Evolutionary conservation across 2,113 vertebrate species (phyloP).

Genomic region (Falco punctatus): DNA sequence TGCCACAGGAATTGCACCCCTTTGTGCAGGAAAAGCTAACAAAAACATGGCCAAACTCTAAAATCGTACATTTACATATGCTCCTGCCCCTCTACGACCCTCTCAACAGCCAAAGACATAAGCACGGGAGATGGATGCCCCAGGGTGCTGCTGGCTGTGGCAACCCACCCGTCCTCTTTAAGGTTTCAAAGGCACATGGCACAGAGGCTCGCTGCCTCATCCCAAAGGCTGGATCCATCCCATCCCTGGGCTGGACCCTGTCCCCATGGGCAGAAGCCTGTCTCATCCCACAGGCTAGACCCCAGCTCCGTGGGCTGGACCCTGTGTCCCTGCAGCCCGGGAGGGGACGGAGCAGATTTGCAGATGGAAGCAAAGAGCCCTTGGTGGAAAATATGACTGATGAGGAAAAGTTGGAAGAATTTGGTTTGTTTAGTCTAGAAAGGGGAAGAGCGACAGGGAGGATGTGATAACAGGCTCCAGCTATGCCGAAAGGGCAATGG

Average conservation of each 20-base stretch:
- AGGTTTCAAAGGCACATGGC: background rate
- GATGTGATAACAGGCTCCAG: background rate
- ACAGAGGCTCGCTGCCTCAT: fast-evolving
- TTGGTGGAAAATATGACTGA: background rate
- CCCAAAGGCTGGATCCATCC: background rate
- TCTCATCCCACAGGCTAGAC: background rate
- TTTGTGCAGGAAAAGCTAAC: background rate
- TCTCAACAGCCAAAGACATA: background rate
- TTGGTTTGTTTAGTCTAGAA: background rate
- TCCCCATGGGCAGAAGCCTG: background rate
- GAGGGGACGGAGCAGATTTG: background rate
- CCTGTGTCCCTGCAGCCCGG: background rate
- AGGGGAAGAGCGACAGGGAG: background rate
- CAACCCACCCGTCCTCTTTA: background rate
- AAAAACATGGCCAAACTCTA: background rate
- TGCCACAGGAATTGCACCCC: background rate
- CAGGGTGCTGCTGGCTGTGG: background rate
- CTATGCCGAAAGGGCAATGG: background rate
- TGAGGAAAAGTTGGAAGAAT: background rate
- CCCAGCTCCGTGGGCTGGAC: background rate
- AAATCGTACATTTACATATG: fast-evolving
- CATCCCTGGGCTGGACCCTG: no score
- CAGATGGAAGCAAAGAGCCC: background rate
- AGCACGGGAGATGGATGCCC: background rate
- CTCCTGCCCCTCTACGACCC: background rate